Conservation (phyloP, 2,113 vertebrate genomes). For the Hoplias malabaricus region DNA sequence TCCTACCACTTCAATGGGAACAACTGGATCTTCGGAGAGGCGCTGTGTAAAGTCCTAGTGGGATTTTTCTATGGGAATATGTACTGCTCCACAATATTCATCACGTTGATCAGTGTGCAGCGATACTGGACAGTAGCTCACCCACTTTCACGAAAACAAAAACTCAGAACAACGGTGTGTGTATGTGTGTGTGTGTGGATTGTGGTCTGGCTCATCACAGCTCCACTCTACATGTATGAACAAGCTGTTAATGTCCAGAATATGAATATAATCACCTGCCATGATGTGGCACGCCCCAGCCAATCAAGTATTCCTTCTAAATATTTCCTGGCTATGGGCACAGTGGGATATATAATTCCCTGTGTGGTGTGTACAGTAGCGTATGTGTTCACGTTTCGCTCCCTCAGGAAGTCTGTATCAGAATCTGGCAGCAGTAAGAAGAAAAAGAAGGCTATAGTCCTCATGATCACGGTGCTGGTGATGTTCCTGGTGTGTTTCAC, state of each 20-base stretch:
- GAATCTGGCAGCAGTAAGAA: constrained; percentile 74
- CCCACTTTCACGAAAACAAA: constrained; percentile 76
- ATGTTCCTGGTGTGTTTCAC: constrained; percentile 78
- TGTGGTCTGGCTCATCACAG: constrained; percentile 77
- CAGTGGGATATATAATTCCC: constrained; percentile 84
- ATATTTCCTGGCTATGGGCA: constrained; percentile 86
- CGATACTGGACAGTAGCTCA: constrained; percentile 86
- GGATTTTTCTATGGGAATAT: constrained; percentile 94
- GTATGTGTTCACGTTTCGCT: constrained; percentile 80
- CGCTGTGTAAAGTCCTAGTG: constrained; percentile 84
- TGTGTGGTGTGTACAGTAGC: constrained; percentile 77
- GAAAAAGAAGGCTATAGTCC: constrained; percentile 74
- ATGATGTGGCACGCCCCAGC: constrained; percentile 76
- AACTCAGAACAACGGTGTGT: constrained; percentile 65
- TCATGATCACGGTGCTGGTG: constrained; percentile 80
- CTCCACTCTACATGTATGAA: constrained; percentile 82
- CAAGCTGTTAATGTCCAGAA: constrained; percentile 70
- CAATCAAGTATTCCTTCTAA: constrained; percentile 52
- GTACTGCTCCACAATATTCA: constrained; percentile 92
- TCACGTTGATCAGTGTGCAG: constrained; percentile 91
- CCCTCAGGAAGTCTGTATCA: constrained; percentile 71
- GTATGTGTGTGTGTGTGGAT: constrained; percentile 81
- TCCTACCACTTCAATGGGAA: constrained; percentile 89
- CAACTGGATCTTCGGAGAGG: constrained; percentile 84
- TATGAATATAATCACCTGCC: constrained; percentile 87